Percentiles rank a stretch among this genome's conserved stretches.
These are phyloP conservation scores for Eubasilissa regina DNA, from an alignment of 1,140 invertebrate species.

Conservation along the genomic window DNA sequence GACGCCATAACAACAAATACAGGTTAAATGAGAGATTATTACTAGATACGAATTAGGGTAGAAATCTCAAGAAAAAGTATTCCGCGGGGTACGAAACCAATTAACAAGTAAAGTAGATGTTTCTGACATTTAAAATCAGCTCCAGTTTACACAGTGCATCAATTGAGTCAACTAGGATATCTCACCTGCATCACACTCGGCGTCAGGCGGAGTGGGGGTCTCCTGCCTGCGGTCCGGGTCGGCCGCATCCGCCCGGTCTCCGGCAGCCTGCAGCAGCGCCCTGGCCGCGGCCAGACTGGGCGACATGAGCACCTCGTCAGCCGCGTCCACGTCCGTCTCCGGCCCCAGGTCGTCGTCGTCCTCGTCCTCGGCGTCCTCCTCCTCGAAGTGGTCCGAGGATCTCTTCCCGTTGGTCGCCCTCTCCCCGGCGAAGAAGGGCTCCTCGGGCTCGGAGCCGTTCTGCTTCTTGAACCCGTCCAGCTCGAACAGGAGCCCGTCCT, in stretches of 20 bases:
- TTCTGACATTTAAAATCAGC: background rate
- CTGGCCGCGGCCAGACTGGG: slow-evolving; percentile 60
- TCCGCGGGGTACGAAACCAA: no score
- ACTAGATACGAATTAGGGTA: background rate
- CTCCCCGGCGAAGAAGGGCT: slow-evolving; percentile 63
- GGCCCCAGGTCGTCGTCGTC: slow-evolving; percentile 76
- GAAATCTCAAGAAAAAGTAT: no score
- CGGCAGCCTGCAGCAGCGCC: slow-evolving; percentile 50
- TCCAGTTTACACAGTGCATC: background rate
- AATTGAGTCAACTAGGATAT: slow-evolving; percentile 46
- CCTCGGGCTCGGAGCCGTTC: slow-evolving; percentile 52
- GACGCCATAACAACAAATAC: no score
- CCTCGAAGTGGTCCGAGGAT: slow-evolving; percentile 66
- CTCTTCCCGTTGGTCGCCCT: slow-evolving; percentile 66
- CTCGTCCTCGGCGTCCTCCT: slow-evolving; percentile 71
- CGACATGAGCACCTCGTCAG: slow-evolving; percentile 68
- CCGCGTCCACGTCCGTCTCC: slow-evolving; percentile 75
- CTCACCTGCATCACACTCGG: slow-evolving; percentile 64
- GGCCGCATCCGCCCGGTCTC: slow-evolving; percentile 42
- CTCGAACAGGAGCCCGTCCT: slow-evolving; percentile 62
- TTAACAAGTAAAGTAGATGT: no score
- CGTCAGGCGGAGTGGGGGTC: slow-evolving; percentile 73
- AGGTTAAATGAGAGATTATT: background rate
- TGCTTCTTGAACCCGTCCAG: slow-evolving; percentile 64
- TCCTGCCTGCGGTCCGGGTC: slow-evolving; percentile 62